Evolutionary conservation across 2,113 vertebrate species (phyloP).

Genomic region (Hydropotes inermis): DNA sequence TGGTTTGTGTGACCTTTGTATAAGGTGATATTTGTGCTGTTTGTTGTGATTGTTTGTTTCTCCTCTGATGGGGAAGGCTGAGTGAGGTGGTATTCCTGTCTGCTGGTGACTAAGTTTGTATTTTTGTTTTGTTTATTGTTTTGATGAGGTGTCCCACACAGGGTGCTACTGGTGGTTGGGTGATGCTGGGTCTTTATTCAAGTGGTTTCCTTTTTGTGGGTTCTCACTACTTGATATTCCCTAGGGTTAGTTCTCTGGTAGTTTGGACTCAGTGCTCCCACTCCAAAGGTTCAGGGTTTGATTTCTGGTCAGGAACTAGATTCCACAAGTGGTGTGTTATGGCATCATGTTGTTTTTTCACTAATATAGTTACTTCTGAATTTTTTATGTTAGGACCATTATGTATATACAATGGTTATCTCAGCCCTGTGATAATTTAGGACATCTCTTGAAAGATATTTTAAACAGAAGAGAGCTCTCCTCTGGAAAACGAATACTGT

Average conservation of each 20-base stretch:
- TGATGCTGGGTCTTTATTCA: not conserved
- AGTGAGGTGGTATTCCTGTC: not conserved
- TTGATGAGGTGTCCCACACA: not conserved
- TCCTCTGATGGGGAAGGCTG: not conserved
- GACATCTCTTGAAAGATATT: not conserved
- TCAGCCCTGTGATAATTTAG: not conserved
- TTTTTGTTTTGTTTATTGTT: not conserved
- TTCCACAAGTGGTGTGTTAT: not conserved
- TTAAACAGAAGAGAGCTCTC: not conserved
- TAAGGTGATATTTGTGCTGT: not conserved
- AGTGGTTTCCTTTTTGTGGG: not conserved
- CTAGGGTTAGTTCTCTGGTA: not conserved
- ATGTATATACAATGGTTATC: not conserved
- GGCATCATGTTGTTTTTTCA: not conserved
- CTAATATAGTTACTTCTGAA: not conserved
- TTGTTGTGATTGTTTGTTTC: not conserved
- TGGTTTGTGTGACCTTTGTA: not conserved
- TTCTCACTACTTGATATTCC: not conserved
- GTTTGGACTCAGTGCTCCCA: not conserved
- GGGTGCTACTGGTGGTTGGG: not conserved
- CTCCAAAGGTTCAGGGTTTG: not conserved
- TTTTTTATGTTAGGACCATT: not conserved
- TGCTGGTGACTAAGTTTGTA: not conserved
- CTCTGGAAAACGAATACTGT: not conserved
- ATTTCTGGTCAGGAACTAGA: not conserved